Evolutionary conservation across 1,140 invertebrate species (phyloP).

Genomic region (Paracyclopina nana): DNA sequence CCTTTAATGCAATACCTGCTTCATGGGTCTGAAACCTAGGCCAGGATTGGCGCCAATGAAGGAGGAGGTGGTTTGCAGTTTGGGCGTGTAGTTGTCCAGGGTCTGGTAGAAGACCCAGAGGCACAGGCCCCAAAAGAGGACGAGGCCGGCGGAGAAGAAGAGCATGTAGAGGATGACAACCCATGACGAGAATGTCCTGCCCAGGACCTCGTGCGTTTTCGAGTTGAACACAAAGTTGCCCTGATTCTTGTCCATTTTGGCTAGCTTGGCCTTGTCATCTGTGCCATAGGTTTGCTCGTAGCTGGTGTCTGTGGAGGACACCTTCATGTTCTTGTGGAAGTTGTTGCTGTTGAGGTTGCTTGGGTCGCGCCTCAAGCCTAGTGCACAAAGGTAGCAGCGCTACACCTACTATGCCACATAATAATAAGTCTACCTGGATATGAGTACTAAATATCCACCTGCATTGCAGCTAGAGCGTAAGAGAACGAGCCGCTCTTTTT

Average conservation of each 20-base stretch:
- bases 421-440: too few species aligned
- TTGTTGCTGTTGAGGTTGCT: too few species aligned
- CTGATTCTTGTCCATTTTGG: not conserved
- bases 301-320: too few species aligned
- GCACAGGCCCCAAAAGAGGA: not conserved
- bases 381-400: too few species aligned
- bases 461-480: too few species aligned
- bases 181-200: not conserved
- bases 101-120: slow-evolving; percentile 6
- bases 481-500: too few species aligned
- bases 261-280: not conserved
- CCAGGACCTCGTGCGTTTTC: not conserved
- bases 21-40: not conserved
- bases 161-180: not conserved
- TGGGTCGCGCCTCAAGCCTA: too few species aligned
- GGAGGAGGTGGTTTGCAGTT: not conserved
- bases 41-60: slow-evolving; percentile 6
- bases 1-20: too few species aligned
- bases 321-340: too few species aligned
- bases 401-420: too few species aligned
- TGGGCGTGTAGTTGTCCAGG: slow-evolving; percentile 7
- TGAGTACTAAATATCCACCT: too few species aligned
- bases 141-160: not conserved
- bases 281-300: not conserved
- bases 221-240: not conserved